A percentile compares a stretch with the other conserved stretches of the same genome.
Evolutionary conservation across 2,113 vertebrate species (phyloP).

Genomic region (Anarrhichthys ocellatus): DNA sequence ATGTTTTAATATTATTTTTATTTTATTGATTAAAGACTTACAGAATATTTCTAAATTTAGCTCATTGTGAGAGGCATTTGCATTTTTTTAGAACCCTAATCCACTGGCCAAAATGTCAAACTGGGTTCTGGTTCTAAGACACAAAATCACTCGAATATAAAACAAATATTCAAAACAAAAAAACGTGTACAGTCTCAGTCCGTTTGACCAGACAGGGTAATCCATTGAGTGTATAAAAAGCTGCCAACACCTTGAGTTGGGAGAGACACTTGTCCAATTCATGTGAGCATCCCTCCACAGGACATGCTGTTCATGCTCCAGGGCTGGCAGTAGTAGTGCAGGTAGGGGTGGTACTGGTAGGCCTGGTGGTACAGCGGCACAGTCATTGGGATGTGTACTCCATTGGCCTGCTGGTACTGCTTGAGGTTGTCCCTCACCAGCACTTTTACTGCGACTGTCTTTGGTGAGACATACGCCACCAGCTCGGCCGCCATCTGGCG

Average conservation of each 20-base stretch:
- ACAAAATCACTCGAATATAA: neutral
- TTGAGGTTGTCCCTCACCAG: slow-evolving; percentile 81
- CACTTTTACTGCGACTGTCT: slow-evolving; percentile 83
- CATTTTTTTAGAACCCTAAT: neutral
- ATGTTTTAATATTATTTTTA: too few species aligned
- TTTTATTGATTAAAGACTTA: neutral
- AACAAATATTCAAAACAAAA: neutral
- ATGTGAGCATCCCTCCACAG: slow-evolving; percentile 55
- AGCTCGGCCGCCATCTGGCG: slow-evolving; percentile 77
- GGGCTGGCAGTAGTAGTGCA: slow-evolving; percentile 78
- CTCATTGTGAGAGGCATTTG: neutral
- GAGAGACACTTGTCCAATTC: neutral
- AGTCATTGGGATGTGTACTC: slow-evolving; percentile 53
- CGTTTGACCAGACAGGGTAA: neutral
- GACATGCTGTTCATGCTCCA: slow-evolving; percentile 66
- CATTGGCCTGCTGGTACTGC: slow-evolving; percentile 67
- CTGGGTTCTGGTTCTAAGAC: neutral
- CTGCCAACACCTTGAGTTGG: neutral
- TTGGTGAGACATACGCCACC: slow-evolving; percentile 46
- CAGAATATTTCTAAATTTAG: neutral
- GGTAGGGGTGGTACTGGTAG: slow-evolving; percentile 79
- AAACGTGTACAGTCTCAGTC: neutral
- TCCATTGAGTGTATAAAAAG: neutral
- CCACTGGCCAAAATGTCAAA: neutral
- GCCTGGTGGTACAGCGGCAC: slow-evolving; percentile 76